Evolutionary conservation across 2,797 vertebrate species (phyloP).

Genomic region (Tadarida brasiliensis): DNA sequence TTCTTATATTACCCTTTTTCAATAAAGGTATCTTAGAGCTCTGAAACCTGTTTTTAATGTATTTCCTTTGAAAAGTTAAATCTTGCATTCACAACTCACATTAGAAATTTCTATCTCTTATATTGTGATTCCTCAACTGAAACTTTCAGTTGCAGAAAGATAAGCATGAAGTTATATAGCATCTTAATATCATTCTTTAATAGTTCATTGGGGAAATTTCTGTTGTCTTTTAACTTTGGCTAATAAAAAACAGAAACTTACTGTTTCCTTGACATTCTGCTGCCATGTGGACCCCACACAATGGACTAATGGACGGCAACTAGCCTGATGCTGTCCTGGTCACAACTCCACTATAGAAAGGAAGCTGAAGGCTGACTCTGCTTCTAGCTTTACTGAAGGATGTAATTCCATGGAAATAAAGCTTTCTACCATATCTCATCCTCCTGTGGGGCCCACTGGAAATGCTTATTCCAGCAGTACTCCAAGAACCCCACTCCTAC

Average conservation of each 20-base stretch:
- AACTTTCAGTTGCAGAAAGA: not conserved
- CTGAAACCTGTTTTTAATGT: not conserved
- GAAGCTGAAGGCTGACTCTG: too few relatives aligned
- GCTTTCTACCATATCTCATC: too few relatives aligned
- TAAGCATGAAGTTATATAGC: not conserved
- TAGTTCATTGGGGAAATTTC: constrained; percentile 23
- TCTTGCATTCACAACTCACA: not conserved
- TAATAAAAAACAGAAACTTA: not conserved
- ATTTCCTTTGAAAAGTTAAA: not conserved
- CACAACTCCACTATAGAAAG: too few relatives aligned
- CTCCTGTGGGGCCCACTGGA: too few relatives aligned
- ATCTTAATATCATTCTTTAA: constrained; percentile 26
- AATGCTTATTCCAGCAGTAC: too few relatives aligned
- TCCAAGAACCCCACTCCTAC: too few relatives aligned
- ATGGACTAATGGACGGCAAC: too few relatives aligned
- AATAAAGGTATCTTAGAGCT: not conserved
- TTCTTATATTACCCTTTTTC: not conserved
- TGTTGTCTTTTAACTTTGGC: constrained; percentile 11
- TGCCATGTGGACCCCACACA: not conserved
- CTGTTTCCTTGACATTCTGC: not conserved
- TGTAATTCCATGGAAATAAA: too few relatives aligned
- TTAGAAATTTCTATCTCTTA: not conserved
- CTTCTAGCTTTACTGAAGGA: too few relatives aligned
- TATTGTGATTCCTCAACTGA: not conserved
- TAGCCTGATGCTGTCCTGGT: too few relatives aligned